Percentiles rank a stretch among this genome's conserved stretches.
Evolutionary conservation across 2,113 vertebrate genomes (phyloP).

Genomic region (Prochilodus magdalenae): DNA sequence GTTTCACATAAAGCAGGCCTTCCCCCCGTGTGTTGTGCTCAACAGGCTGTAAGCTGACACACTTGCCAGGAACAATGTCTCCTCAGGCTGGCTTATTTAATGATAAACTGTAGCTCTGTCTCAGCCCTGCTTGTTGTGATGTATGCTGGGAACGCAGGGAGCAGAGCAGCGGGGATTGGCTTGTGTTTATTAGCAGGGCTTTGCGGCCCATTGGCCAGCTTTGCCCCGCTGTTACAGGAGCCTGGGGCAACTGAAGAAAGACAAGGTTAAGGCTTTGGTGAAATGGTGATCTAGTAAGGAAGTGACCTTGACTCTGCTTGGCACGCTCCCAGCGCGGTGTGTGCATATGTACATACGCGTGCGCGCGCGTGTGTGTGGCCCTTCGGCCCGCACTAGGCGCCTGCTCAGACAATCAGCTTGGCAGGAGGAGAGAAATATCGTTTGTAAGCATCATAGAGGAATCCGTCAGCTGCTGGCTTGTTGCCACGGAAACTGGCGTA

Average conservation of each 20-base stretch:
- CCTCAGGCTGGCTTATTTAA: slow-evolving; percentile 53
- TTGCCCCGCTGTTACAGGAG: slow-evolving; percentile 33
- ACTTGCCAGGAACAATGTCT: slow-evolving; percentile 34
- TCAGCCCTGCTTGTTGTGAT: slow-evolving; percentile 24
- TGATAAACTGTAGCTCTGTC: slow-evolving; percentile 47
- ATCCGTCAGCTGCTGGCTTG: slow-evolving; percentile 48
- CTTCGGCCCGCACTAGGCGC: slow-evolving; percentile 20
- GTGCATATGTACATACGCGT: not conserved
- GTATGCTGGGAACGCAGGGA: slow-evolving; percentile 33
- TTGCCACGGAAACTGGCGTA: slow-evolving; percentile 58
- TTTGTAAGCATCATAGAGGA: slow-evolving; percentile 44
- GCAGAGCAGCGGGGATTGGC: slow-evolving; percentile 30
- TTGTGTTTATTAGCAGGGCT: slow-evolving; percentile 40
- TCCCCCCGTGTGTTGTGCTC: slow-evolving; percentile 17
- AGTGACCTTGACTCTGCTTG: slow-evolving; percentile 49
- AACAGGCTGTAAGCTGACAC: slow-evolving; percentile 18
- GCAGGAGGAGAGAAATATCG: slow-evolving; percentile 27
- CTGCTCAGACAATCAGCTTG: slow-evolving; percentile 35
- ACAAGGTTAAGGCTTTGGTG: slow-evolving; percentile 34
- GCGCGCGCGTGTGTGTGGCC: slow-evolving; percentile 15
- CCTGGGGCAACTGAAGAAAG: slow-evolving; percentile 19
- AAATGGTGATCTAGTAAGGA: slow-evolving; percentile 42
- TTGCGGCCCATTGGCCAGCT: slow-evolving; percentile 32
- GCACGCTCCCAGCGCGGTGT: slow-evolving; percentile 14
- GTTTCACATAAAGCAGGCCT: not conserved